phyloP scores from a whole-genome alignment of 37 sponge, comb jelly and placozoan species.

The Beroe forskalii region DNA sequence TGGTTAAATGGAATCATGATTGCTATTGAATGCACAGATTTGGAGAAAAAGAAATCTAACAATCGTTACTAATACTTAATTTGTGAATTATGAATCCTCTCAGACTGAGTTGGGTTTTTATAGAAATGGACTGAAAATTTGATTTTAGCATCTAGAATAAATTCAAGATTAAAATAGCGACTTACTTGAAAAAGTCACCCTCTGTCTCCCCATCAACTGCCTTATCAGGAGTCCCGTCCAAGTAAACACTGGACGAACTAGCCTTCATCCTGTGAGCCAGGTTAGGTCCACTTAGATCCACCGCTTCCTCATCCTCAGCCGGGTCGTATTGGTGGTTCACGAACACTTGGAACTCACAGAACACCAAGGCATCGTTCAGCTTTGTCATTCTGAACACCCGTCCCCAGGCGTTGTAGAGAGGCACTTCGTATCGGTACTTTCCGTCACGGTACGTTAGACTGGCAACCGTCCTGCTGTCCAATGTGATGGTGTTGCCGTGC shows the following conservation, averaged over 20 bases:
- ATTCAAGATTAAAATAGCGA: no score
- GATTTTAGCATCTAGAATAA: no score
- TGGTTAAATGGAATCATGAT: no score
- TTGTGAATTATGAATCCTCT: no score
- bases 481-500: no score
- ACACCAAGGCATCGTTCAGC: not conserved
- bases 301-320: not conserved
- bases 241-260: not conserved
- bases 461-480: constrained; percentile 7
- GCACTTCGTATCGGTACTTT: not conserved
- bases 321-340: constrained; percentile 10
- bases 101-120: no score
- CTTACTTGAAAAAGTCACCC: not conserved
- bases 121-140: no score
- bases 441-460: not conserved
- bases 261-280: not conserved
- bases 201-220: constrained; percentile 18
- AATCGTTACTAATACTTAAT: no score
- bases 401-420: not conserved
- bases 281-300: not conserved
- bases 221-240: not conserved
- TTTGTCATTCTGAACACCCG: not conserved
- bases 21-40: no score
- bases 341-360: not conserved
- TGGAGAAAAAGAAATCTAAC: no score